Base-by-base conservation (phyloP, 2,888 invertebrate genomes). In the Andrena minutula region DNA sequence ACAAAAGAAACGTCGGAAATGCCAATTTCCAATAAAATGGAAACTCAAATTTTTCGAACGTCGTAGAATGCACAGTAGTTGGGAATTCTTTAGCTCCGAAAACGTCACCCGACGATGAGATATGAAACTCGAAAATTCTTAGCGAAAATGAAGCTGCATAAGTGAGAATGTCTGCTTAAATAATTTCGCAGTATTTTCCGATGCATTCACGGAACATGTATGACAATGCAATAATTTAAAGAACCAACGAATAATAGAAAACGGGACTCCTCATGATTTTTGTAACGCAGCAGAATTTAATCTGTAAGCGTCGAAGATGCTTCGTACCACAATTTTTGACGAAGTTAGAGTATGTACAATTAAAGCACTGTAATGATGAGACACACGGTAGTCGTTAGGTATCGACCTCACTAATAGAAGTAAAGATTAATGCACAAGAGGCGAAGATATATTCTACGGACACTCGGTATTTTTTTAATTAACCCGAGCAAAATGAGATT, bases 391-490 rank as follows among this genome's bases (percentile, higher is more conserved):
- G 60, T 28, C 12, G 35, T 66, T 76, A 71, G 61, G 47, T 56
- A 78, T 23, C 8, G 16, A 51, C 51, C 5, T 65, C 26, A 3
- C 20, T 2, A 51, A 51, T n/a, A 20, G 32, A 60, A 28, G 4
- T 20, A 16, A 1, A 32, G 23, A 16, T 10, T 16, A 32, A 51
- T 51, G 61, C 66, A 53, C 66, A 66, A 56, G n/a, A 53, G 51
- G 8, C 12, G 66, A 41, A 26, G 47, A 28, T 66, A 35, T 49
- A 49, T 66, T 30, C 6, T 53, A 63, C 49, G 78, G 72, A 23
- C 72, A 72, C 63, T 58, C 78, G 78, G 66, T 80, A 72, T 23
- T 63, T 35, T 61, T 53, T 53, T 41, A 58, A 75, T 41, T 35
- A 30, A 63, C 58, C 23, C 41, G 58, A 65, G 56, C 26, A 7